Base-by-base conservation (phyloP, 2,113 vertebrate species). In the Dicentrarchus labrax region DNA sequence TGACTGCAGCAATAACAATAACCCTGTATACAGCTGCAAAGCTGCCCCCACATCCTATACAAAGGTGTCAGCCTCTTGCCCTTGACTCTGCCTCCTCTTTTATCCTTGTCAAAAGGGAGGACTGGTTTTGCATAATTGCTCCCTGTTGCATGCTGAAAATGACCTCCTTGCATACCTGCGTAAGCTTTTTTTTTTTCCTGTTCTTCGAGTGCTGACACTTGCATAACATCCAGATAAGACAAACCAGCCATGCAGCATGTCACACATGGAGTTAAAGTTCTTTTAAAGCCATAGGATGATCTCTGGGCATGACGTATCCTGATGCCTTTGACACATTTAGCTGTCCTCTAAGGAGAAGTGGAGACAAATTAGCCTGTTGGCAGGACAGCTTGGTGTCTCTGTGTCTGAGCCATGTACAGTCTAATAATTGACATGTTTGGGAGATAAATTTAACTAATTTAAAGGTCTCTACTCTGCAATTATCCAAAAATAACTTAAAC, bases 221-320 rank as follows among this genome's bases (percentile, higher is more conserved):
- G 74, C 84, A 72, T 91, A 94, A 92, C 82, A 60, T 30, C 51
- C 53, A 39, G 78, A 91, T 91, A 89, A 92, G 88, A 81, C 69
- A 54, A 65, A 61, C 19, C 72, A 72, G 39, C 65, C 83, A 53
- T 80, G 65, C 69, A 84, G 62, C 68, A 84, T 79, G 79, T 86
- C 39, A 47, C 59, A 72, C 87, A 36, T 54, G 54, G 72, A 76
- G 73, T 82, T 54, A 50, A 90, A 82, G 62, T 81, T 83, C 41
- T 45, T 77, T 12, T 62, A 60, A 73, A 87, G 83, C 68, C 72
- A 77, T 13, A 65, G 67, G 69, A 77, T n/a, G 60, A 75, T 71
- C 56, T 71, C 16, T 47, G 5, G 10, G 39, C 38, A 13, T 67
- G 56, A n/a, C n/a, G 8, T 56, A 10, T 64, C n/a, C 22, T 72